These are phyloP conservation scores for Craniophora ligustri DNA, from an alignment of 2,888 invertebrate species.

Conservation along the genomic window DNA sequence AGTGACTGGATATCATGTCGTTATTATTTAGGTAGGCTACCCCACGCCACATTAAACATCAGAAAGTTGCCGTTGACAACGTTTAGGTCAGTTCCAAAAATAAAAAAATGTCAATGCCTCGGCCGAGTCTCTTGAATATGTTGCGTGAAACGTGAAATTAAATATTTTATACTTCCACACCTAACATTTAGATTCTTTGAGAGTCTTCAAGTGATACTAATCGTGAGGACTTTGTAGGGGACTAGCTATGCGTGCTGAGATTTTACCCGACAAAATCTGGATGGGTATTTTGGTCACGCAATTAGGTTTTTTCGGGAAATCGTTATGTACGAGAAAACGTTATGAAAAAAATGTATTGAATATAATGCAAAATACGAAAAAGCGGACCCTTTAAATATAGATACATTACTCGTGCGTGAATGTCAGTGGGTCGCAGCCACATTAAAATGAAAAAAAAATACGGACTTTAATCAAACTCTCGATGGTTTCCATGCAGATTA, in stretches of 20 bases:
- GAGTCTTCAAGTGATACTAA: no score
- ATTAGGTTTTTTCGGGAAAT: conserved; percentile 10
- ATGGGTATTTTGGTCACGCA: conserved; percentile 5
- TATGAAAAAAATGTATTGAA: no score
- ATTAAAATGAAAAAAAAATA: no score
- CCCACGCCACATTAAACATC: conserved; percentile 48
- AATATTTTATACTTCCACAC: conserved; percentile 64
- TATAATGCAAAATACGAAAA: no score
- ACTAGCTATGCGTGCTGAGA: conserved; percentile 43
- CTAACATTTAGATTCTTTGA: conserved; percentile 59
- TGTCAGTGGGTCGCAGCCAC: no score
- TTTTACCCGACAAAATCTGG: conserved; percentile 50
- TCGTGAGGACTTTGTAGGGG: conserved; percentile 52
- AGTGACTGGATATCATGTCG: conserved; percentile 35
- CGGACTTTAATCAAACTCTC: no score
- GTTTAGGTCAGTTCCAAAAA: conserved; percentile 51
- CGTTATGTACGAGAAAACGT: no score
- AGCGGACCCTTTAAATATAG: no score
- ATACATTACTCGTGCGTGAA: no score
- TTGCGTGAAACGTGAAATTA: conserved; percentile 64
- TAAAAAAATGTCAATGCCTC: conserved; percentile 59
- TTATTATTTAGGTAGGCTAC: conserved; percentile 53
- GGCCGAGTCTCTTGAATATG: conserved; percentile 51
- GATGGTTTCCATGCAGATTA: no score
- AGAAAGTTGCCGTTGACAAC: conserved; percentile 45